These are phyloP conservation scores for Trachymyrmex septentrionalis DNA, from an alignment of 1,140 invertebrate species.

Conservation along the genomic window DNA sequence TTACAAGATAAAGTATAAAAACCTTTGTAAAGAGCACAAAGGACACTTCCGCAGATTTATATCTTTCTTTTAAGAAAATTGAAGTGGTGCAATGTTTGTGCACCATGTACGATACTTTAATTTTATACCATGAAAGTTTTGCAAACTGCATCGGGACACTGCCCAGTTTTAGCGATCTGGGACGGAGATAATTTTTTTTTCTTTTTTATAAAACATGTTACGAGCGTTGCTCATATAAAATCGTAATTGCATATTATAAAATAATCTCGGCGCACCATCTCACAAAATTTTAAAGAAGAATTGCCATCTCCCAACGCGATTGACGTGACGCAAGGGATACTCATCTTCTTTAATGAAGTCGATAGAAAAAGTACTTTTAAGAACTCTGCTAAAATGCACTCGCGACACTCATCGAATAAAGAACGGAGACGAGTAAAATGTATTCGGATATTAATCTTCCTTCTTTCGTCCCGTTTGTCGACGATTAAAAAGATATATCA, in stretches of 20 bases:
- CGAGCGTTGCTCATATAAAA: conserved; percentile 5
- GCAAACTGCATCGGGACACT: conserved; percentile 27
- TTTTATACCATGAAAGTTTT: conserved; percentile 9
- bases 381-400: not conserved
- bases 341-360: conserved; percentile 7
- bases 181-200: conserved; percentile 60
- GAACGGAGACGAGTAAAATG: not conserved
- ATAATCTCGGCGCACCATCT: conserved; percentile 34
- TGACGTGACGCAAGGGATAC: conserved; percentile 1
- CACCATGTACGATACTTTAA: not conserved
- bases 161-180: conserved; percentile 62
- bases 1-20: not conserved
- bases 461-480: conserved; percentile 8
- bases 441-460: not conserved
- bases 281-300: conserved; percentile 3
- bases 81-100: not conserved
- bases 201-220: conserved; percentile 20
- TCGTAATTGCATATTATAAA: conserved; percentile 41
- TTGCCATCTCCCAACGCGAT: not conserved
- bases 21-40: not conserved
- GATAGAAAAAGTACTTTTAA: not conserved
- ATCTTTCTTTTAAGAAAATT: conserved; percentile 13
- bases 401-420: not conserved
- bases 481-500: conserved; percentile 29
- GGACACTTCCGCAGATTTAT: conserved; percentile 17